Base-by-base conservation (phyloP, 2,113 vertebrate genomes). In the Zosterops hypoxanthus region DNA sequence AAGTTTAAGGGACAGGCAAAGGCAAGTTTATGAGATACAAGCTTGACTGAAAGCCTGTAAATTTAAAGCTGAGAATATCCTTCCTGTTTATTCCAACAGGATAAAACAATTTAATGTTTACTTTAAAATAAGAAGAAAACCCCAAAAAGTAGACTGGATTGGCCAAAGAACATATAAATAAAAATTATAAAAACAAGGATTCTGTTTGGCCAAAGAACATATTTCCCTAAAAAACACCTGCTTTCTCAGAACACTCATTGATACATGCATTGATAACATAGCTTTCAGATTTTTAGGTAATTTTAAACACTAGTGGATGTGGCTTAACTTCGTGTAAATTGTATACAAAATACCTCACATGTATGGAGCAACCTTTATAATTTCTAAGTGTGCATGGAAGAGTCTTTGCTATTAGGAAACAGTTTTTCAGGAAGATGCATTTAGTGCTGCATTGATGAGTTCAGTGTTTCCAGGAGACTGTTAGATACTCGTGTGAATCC, bases 341-440 rank as follows among this genome's bases (percentile, higher is more conserved):
- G 6, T 46, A 5, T 49, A 41, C 9, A 31, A 64, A 88, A 41
- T 15, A 17, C 5, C 4, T 65, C 1, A 6, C 2, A 0, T 8
- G 4, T 60, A 4, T 0, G 0, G 15, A 68, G 14, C 23, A 44
- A 20, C 44, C 3, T 71, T 47, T 92, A 14, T 34, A 28, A 39
- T 60, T 87, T 60, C 0, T 49, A 21, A 64, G 9, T 31, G 4
- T 64, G 41, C 13, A 4, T 76, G 25, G 5, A 65, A 42, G 33
- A 36, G 8, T 18, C 47, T 82, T 91, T 64, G 25, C 12, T 89
- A 2, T 13, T 34, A 29, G 24, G 33, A 50, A 23, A 8, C 8
- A 31, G 25, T n/a, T 82, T 65, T 82, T 46, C 25, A 34, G 61
- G n/a, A 73, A 69, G 28, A 25, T 86, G 2, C 8, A 14, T 34